A percentile compares a stretch with the other conserved stretches of the same genome.
Evolutionary conservation across 2,797 vertebrate genomes (phyloP).

Genomic region (Sebastes nivosus): DNA sequence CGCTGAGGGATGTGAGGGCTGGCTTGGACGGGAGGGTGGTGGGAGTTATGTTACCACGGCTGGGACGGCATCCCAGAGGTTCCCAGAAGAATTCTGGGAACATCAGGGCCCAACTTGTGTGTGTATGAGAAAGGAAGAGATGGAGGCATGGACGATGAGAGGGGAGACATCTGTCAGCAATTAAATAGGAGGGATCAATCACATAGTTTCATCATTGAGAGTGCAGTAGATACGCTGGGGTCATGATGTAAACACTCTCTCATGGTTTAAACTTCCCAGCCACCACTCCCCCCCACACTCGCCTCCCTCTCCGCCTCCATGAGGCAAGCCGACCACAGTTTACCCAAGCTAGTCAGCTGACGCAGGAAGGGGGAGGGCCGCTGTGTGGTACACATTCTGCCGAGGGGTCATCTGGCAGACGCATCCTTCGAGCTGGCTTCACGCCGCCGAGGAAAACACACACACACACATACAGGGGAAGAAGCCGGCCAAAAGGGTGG

Average conservation of each 20-base stretch:
- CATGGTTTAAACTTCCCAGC: constrained; percentile 38
- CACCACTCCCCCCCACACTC: neutral
- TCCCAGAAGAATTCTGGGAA: constrained; percentile 66
- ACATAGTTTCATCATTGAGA: constrained; percentile 33
- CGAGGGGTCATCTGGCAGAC: constrained; percentile 70
- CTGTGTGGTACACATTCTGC: constrained; percentile 26
- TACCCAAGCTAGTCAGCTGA: constrained; percentile 59
- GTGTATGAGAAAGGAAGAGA: constrained; percentile 28
- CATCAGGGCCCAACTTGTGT: constrained; percentile 36
- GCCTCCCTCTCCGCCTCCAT: neutral
- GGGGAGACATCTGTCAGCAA: constrained; percentile 67
- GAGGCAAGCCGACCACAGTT: constrained; percentile 44
- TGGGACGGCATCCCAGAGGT: constrained; percentile 71
- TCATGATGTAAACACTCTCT: constrained; percentile 52
- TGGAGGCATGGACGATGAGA: constrained; percentile 12
- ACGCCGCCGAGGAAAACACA: constrained; percentile 9
- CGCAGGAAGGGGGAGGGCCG: constrained; percentile 26
- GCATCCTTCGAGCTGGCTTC: constrained; percentile 58
- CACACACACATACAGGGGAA: neutral
- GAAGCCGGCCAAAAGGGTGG: constrained; percentile 27
- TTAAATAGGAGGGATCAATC: constrained; percentile 59
- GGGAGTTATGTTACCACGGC: constrained; percentile 60
- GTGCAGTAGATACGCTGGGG: constrained; percentile 30
- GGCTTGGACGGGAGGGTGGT: constrained; percentile 41
- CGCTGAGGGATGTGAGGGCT: constrained; percentile 30